Evolutionary conservation across 2,888 invertebrate species (phyloP).

Genomic region (Eupithecia pulchellata): DNA sequence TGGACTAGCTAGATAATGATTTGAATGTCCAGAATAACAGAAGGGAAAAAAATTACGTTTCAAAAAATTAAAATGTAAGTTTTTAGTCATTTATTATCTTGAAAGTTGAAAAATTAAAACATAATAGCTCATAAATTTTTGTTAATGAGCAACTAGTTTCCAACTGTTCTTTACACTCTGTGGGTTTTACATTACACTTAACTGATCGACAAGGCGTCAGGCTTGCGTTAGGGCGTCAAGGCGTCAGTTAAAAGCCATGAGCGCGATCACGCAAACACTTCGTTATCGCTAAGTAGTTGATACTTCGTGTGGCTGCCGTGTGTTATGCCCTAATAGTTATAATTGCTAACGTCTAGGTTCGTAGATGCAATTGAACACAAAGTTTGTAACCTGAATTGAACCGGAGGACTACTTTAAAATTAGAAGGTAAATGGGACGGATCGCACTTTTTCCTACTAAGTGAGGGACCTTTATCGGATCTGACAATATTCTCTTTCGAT

Average conservation of each 20-base stretch:
- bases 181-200: slow-evolving; percentile 1
- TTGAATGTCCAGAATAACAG: neutral
- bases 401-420: neutral
- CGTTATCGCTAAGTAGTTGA: slow-evolving; percentile 42
- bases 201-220: slow-evolving; percentile 38
- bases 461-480: no score
- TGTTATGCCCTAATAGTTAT: slow-evolving; percentile 22
- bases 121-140: no score
- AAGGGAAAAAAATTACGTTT: no score
- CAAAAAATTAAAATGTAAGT: no score
- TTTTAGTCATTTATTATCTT: no score
- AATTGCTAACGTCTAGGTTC: neutral
- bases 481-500: neutral
- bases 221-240: slow-evolving; percentile 28
- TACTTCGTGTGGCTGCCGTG: slow-evolving; percentile 21
- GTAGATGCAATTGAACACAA: neutral
- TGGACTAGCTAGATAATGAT: neutral
- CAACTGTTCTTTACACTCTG: slow-evolving; percentile 5
- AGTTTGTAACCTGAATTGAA: neutral
- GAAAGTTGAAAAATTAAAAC: no score
- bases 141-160: neutral
- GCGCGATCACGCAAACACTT: slow-evolving; percentile 45
- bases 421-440: neutral
- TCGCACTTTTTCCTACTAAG: neutral
- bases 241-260: slow-evolving; percentile 23